Evolutionary conservation across 1,140 invertebrate species (phyloP).

Genomic region (Popillia japonica): DNA sequence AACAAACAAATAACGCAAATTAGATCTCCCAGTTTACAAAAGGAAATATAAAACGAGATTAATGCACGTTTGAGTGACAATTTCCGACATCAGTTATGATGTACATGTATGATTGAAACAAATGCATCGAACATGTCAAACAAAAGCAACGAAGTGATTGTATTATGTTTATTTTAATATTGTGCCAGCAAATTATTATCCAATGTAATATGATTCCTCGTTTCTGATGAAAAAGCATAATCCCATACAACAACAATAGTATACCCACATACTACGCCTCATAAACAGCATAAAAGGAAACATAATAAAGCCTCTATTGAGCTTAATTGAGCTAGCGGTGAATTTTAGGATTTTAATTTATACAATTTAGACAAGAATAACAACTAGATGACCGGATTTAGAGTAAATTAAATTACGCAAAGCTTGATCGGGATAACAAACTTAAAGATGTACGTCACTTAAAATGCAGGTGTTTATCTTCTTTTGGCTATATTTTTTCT

Average conservation of each 20-base stretch:
- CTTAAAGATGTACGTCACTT: not conserved
- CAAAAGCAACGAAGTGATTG: not conserved
- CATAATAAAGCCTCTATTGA: not conserved
- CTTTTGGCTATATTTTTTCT: not conserved
- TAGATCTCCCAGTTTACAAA: not conserved
- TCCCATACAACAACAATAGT: not conserved
- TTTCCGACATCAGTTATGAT: slow-evolving; percentile 48
- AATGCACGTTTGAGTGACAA: slow-evolving; percentile 37
- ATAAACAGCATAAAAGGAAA: not conserved
- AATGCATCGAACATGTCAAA: not conserved
- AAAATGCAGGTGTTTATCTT: not conserved
- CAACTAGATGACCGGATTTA: no score
- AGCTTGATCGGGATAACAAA: not conserved
- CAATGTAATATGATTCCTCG: not conserved
- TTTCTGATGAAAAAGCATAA: not conserved
- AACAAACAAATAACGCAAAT: no score
- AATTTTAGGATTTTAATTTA: not conserved
- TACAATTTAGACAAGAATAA: not conserved
- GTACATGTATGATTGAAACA: slow-evolving; percentile 1
- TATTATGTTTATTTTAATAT: not conserved
- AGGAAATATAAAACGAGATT: not conserved
- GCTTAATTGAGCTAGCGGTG: not conserved
- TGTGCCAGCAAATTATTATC: not conserved
- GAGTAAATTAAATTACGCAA: not conserved
- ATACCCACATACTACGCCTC: not conserved